Evolutionary conservation across 92 coral and sea anemone genomes (phyloP).

Genomic region (Parazoanthus atlanticus): DNA sequence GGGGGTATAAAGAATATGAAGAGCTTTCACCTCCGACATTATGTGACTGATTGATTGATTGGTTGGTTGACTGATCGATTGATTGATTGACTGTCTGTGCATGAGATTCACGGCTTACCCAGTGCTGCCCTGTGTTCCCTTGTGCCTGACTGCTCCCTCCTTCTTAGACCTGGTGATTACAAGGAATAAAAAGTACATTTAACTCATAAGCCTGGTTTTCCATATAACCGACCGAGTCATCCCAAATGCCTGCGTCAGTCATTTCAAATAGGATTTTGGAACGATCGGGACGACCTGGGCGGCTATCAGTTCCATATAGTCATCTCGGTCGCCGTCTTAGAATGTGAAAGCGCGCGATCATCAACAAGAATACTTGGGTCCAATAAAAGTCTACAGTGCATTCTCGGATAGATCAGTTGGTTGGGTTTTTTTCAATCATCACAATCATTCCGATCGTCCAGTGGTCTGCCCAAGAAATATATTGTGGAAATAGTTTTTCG

Average conservation of each 20-base stretch:
- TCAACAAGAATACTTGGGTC: too few relatives aligned
- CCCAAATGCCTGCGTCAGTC: background rate
- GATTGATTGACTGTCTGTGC: background rate
- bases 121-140: background rate
- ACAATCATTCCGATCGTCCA: too few relatives aligned
- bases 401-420: too few relatives aligned
- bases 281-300: too few relatives aligned
- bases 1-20: background rate
- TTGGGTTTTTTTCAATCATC: too few relatives aligned
- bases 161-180: slow-evolving; percentile 9
- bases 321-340: too few relatives aligned
- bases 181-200: background rate
- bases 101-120: background rate
- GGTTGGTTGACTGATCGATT: background rate
- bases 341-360: too few relatives aligned
- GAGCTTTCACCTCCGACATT: background rate
- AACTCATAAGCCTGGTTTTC: background rate
- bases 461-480: too few relatives aligned
- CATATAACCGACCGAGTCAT: background rate
- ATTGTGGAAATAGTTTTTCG: too few relatives aligned
- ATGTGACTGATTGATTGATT: background rate
- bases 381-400: too few relatives aligned
- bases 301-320: too few relatives aligned
- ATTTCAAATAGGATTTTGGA: background rate
- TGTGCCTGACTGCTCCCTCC: background rate